Percentiles rank a stretch among this genome's conserved stretches.
These are phyloP conservation scores for Gorilla gorilla DNA, from an alignment of 2,113 vertebrate species.

Conservation along the genomic window DNA sequence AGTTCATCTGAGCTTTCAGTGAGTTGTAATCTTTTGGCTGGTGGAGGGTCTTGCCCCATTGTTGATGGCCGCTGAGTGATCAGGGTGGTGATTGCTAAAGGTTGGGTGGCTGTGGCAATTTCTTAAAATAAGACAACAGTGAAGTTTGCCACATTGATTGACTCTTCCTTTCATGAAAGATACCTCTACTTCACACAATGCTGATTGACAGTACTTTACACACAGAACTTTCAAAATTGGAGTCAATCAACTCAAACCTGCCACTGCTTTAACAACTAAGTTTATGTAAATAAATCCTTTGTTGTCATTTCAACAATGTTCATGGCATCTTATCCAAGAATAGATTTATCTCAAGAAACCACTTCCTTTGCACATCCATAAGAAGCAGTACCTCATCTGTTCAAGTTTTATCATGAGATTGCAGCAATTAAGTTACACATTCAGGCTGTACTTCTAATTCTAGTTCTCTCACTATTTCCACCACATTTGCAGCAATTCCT, in stretches of 20 bases:
- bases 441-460: not conserved
- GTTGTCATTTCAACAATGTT: not conserved
- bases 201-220: not conserved
- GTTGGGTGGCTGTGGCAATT: not conserved
- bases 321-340: not conserved
- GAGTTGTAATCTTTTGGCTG: not conserved
- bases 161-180: not conserved
- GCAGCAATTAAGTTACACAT: not conserved
- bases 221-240: not conserved
- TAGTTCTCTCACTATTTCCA: not conserved
- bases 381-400: not conserved
- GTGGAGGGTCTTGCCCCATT: not conserved
- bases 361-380: not conserved
- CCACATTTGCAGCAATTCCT: not conserved
- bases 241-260: not conserved
- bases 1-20: not conserved
- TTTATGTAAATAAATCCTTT: not conserved
- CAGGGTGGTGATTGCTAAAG: not conserved
- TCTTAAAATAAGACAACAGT: not conserved
- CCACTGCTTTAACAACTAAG: not conserved
- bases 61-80: not conserved
- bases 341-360: not conserved
- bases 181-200: not conserved
- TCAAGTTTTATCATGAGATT: not conserved
- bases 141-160: not conserved